phyloP scores from a whole-genome alignment of 2,888 invertebrate genomes.

The Tipula helvola region DNA sequence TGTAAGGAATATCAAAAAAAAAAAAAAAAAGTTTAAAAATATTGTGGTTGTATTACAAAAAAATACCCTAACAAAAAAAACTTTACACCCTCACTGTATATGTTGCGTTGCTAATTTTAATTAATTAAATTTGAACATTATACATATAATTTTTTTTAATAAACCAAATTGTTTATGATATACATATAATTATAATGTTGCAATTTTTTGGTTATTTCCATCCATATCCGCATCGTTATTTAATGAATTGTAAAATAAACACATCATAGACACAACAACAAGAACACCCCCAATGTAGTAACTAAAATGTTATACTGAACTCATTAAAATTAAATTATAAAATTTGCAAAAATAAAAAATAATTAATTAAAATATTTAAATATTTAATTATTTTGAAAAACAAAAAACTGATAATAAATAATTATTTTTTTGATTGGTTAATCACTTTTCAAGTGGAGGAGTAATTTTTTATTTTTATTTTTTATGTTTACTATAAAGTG shows the following conservation, averaged over 20 bases:
- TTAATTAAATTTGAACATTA: not conserved
- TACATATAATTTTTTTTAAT: not conserved
- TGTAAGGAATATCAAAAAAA: not conserved
- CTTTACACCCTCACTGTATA: not conserved
- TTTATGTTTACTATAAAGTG: no score
- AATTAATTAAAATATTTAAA: not conserved
- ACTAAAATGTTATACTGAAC: not conserved
- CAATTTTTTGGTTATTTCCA: not conserved
- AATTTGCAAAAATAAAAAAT: not conserved
- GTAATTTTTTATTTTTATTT: not conserved
- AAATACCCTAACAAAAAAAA: not conserved
- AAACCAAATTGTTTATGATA: not conserved
- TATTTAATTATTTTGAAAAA: not conserved
- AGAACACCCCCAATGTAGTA: not conserved
- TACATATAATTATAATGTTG: not conserved
- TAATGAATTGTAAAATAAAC: not conserved
- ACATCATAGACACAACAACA: not conserved
- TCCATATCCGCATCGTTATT: not conserved
- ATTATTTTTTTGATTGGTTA: not conserved
- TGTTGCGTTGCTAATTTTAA: not conserved
- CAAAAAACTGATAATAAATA: not conserved
- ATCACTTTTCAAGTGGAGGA: not conserved
- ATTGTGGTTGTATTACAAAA: not conserved
- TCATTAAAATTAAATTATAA: not conserved
- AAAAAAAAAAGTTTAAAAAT: not conserved